Evolutionary conservation across 2,888 invertebrate species (phyloP), one percentile per base, ranked within the genome.

Genomic region (Latrodectus elegans): DNA sequence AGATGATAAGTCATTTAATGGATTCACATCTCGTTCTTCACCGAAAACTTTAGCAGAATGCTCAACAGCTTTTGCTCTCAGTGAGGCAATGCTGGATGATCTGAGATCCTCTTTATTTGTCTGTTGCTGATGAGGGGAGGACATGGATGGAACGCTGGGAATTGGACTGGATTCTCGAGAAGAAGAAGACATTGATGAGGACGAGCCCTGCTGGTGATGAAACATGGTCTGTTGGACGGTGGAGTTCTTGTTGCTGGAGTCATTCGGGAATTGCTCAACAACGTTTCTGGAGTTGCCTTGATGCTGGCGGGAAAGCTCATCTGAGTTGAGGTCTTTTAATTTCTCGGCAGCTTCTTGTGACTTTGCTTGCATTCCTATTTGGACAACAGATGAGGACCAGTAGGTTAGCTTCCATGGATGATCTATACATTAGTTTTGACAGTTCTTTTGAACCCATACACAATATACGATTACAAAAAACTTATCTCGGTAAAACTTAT

Each of bases 331-430:
- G 91, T 97, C 97, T 93, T 97, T 97, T 89, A 99, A 95, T 92
- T 98, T 96, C 91, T 97, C 97, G 90, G 98, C 97, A 82, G 99
- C 99, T 94, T 99, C 99, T 91, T 98, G 93, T 75, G 98, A 98
- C 93, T 99, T 99, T 91, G 99, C 96, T 93, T 99, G 99, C 99
- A 99, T 99, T 92, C 99, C 99, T 99, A 93, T 73, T 64, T 77
- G 53, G 90, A 73, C 38, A 49, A 72, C 49, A 73, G n/a, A 53
- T 70, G 17, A 82, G 17, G 67, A 22, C 67, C 38, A 38, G 38
- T 38, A 38, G 38, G 38, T 38, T 38, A 38, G 38, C 38, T 38
- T 38, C 38, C 38, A 38, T 38, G 38, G 38, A 38, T 38, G 38
- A 38, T 38, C 22, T 22, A 22, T 22, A 22, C 38, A 38, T 38